Evolutionary conservation across 2,888 invertebrate species (phyloP).

Genomic region (Trilocha varians): DNA sequence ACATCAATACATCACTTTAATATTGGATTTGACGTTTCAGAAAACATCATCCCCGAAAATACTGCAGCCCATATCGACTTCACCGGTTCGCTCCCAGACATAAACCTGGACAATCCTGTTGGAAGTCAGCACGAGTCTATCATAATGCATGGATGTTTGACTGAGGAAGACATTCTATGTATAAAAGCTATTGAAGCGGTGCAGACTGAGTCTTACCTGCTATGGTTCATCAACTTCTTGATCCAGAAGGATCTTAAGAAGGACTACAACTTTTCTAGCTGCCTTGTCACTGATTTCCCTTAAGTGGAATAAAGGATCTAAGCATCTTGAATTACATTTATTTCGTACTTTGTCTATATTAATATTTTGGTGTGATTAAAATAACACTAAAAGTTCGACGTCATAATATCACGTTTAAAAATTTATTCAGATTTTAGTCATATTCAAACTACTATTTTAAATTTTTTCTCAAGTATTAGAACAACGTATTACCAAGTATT

Average conservation of each 20-base stretch:
- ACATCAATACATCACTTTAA: too few species aligned
- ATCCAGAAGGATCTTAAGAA: not conserved
- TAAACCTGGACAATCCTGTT: not conserved
- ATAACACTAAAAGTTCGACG: too few species aligned
- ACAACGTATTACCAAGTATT: too few species aligned
- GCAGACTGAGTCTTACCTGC: not conserved
- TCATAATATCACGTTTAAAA: too few species aligned
- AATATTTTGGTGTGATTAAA: not conserved
- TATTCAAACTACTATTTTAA: too few species aligned
- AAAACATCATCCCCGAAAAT: not conserved
- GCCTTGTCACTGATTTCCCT: not conserved
- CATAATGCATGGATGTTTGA: not conserved
- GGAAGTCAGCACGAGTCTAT: not conserved
- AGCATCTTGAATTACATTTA: too few species aligned
- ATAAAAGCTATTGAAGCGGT: not conserved
- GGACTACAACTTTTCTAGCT: not conserved
- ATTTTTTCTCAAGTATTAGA: too few species aligned
- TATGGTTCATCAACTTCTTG: not conserved
- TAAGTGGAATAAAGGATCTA: not conserved
- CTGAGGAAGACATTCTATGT: not conserved
- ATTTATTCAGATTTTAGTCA: too few species aligned
- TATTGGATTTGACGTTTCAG: not conserved
- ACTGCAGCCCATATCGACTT: not conserved
- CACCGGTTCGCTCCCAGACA: not conserved
- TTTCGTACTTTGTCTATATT: too few species aligned